Conservation (phyloP, 2,797 vertebrate genomes). For the Thripadectes ignobilis region DNA sequence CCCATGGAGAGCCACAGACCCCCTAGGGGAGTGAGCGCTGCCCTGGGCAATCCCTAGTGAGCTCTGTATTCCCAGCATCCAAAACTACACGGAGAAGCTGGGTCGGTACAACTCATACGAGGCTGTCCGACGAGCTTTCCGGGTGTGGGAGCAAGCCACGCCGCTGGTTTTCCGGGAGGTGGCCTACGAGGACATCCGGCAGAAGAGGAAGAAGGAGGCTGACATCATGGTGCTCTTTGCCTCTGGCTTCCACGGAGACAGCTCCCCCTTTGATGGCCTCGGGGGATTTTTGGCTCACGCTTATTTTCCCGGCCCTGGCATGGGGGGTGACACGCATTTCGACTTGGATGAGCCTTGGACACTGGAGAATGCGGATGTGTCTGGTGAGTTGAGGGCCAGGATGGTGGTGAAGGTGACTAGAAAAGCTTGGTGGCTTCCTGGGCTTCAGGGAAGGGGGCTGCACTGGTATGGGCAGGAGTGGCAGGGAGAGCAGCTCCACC, state of each 20-base stretch:
- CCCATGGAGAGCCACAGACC: background rate
- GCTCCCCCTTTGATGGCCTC: conserved; percentile 92
- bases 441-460: background rate
- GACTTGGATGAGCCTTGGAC: conserved; percentile 97
- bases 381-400: conserved; percentile 78
- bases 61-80: conserved; percentile 80
- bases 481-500: background rate
- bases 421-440: background rate
- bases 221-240: conserved; percentile 98
- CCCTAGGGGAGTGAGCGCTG: accelerated
- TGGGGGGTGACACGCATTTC: conserved; percentile 95
- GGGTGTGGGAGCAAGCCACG: conserved; percentile 88
- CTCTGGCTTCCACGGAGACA: conserved; percentile 94
- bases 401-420: background rate
- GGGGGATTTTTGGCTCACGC: conserved; percentile 95
- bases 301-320: conserved; percentile 93
- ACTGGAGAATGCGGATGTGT: conserved; percentile 86
- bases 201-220: conserved; percentile 87
- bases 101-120: conserved; percentile 88
- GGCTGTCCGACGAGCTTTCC: conserved; percentile 88
- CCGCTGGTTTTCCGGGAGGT: conserved; percentile 91
- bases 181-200: conserved; percentile 88
- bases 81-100: conserved; percentile 95
- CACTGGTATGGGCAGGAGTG: background rate
- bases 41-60: background rate